These are phyloP conservation scores for Myiopsitta monachus DNA, from an alignment of 2,113 vertebrate genomes.

Conservation along the genomic window DNA sequence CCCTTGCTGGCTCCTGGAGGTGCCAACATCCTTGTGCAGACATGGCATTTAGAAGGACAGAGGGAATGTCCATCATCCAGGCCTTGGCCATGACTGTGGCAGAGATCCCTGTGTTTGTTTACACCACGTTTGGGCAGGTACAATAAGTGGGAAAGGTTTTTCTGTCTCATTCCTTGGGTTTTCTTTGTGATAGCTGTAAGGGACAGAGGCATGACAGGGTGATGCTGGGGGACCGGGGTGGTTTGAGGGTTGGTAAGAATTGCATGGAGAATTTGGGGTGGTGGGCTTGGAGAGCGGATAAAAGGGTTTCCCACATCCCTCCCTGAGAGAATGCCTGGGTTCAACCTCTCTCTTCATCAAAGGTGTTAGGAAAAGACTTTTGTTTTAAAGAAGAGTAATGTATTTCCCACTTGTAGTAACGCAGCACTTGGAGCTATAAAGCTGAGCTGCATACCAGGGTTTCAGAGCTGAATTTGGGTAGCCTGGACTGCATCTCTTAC, in stretches of 20 bases:
- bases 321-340: background rate
- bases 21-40: background rate
- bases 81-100: conserved; percentile 97
- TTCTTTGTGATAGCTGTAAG: background rate
- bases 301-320: background rate
- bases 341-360: background rate
- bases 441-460: background rate
- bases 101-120: conserved; percentile 96
- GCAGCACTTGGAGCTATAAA: background rate
- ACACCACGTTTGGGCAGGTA: conserved; percentile 97
- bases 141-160: background rate
- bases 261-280: background rate
- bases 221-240: background rate
- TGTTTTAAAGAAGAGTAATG: background rate
- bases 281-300: background rate
- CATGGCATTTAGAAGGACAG: conserved; percentile 87
- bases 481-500: background rate
- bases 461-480: background rate
- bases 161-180: background rate
- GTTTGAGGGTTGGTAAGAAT: background rate
- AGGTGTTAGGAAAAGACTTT: background rate
- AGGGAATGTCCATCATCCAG: conserved; percentile 92
- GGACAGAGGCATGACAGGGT: background rate
- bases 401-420: background rate
- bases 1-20: background rate